phyloP scores from a whole-genome alignment of 2,113 vertebrate genomes.

The Chaetorhynchus papuensis region DNA sequence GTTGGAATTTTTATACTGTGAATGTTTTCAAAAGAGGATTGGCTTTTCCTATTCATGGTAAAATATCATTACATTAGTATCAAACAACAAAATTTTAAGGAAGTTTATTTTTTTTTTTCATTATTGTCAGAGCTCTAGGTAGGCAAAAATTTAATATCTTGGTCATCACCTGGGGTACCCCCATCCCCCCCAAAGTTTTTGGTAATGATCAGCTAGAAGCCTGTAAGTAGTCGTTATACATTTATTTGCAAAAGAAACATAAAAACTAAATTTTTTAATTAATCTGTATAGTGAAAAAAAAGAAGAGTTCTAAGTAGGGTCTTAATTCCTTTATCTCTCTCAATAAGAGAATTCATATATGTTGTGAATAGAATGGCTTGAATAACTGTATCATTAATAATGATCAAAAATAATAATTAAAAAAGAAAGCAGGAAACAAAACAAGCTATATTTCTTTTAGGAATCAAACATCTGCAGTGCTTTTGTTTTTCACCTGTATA shows the following conservation, averaged over 20 bases:
- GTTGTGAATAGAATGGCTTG: background rate
- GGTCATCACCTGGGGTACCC: accelerated
- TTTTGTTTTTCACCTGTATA: background rate
- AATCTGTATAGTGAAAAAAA: background rate
- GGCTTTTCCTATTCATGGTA: background rate
- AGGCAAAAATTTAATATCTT: background rate
- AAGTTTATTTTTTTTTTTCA: background rate
- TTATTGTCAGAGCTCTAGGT: background rate
- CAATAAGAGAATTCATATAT: background rate
- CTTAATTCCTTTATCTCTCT: background rate
- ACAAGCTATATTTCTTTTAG: background rate
- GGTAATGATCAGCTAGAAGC: background rate
- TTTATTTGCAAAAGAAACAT: background rate
- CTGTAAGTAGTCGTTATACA: background rate
- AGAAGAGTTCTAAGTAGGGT: background rate
- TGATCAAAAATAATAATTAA: background rate
- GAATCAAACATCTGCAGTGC: background rate
- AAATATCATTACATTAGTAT: background rate
- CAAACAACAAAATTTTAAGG: background rate
- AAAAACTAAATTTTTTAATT: background rate
- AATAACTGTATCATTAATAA: background rate
- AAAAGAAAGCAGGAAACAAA: background rate
- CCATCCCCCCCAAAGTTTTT: accelerated
- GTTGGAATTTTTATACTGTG: background rate
- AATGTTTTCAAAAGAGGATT: background rate